phyloP scores from a whole-genome alignment of 2,113 vertebrate species.

The Colaptes auratus region DNA sequence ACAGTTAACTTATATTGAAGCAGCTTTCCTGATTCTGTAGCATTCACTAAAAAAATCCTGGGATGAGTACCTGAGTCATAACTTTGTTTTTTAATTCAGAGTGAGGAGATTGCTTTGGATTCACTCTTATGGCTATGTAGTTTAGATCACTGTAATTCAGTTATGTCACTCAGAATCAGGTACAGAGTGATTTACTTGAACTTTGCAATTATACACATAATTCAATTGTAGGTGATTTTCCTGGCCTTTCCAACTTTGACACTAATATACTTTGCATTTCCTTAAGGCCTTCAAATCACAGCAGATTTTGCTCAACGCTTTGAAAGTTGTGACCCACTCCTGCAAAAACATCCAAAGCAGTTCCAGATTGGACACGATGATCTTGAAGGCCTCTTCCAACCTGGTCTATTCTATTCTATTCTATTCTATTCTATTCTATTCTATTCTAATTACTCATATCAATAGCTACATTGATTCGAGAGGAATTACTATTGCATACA shows the following conservation, averaged over 20 bases:
- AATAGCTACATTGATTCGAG: background rate
- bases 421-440: too few relatives aligned
- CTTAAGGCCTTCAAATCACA: slow-evolving; percentile 18
- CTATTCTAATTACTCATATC: background rate
- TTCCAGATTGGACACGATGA: too few relatives aligned
- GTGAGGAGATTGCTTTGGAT: slow-evolving; percentile 12
- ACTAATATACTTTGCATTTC: slow-evolving; percentile 57
- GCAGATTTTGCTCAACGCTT: slow-evolving; percentile 11
- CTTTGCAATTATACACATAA: slow-evolving; percentile 52
- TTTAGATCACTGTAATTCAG: slow-evolving; percentile 36
- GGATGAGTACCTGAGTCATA: background rate
- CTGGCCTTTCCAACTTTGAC: slow-evolving; percentile 53
- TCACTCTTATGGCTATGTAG: background rate
- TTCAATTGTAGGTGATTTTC: slow-evolving; percentile 45
- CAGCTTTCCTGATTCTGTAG: background rate
- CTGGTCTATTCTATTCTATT: too few relatives aligned
- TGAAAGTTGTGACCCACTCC: slow-evolving; percentile 22
- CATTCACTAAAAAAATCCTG: background rate
- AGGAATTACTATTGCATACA: background rate
- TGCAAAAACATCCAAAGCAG: background rate
- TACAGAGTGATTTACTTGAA: slow-evolving; percentile 46
- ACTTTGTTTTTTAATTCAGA: background rate
- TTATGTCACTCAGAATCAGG: slow-evolving; percentile 40
- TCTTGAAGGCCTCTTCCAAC: too few relatives aligned
- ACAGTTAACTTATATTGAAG: background rate